Evolutionary conservation across 2,888 invertebrate species (phyloP), one percentile per base, ranked within the genome.

Genomic region (Rhorus exstirpatorius): DNA sequence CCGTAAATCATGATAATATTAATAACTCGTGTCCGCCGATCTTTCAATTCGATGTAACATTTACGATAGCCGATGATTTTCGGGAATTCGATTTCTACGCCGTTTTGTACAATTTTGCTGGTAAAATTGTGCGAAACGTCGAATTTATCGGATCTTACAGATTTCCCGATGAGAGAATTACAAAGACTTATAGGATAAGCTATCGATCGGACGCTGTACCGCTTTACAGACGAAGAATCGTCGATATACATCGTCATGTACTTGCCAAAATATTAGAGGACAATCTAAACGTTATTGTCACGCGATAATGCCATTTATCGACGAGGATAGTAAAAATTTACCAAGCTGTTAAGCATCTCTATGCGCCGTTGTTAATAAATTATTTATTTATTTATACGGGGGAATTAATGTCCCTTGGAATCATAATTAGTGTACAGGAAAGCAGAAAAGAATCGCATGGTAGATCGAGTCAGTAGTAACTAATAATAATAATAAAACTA

Each of bases 141-240:
- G 82, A 88, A 75, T 90, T 90, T 14, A 61, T 93, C 10, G 84
- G 88, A 71, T 85, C 71, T 14, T 93, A 93, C 78, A 14, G 80
- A 61, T 91, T 90, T 83, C 81, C 89, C 12, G 81, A 86, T 35
- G 85, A 87, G 44, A 86, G 87, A 81, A 86, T 87, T 14, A 90
- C 90, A 21, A 88, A 86, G 68, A 93, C 93, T 63, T 93, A 90
- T 79, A 90, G 91, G 83, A 90, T 93, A 77, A 89, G 81, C 38
- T 93, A 93, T 80, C 88, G 87, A 79, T 92, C 93, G n/a, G 86
- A 87, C 71, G 83, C 83, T n/a, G 75, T 89, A 24, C 92, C 93
- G 24, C 84, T 93, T 60, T 85, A 90, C 78, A 89, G 92, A 79
- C 86, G 89, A 70, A 87, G 91, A 86, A 89, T 92, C 24, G 88